Evolutionary conservation across 2,888 invertebrate genomes (phyloP), one percentile per base, ranked within the genome.

Genomic region (Drosophila engyochracea): DNA sequence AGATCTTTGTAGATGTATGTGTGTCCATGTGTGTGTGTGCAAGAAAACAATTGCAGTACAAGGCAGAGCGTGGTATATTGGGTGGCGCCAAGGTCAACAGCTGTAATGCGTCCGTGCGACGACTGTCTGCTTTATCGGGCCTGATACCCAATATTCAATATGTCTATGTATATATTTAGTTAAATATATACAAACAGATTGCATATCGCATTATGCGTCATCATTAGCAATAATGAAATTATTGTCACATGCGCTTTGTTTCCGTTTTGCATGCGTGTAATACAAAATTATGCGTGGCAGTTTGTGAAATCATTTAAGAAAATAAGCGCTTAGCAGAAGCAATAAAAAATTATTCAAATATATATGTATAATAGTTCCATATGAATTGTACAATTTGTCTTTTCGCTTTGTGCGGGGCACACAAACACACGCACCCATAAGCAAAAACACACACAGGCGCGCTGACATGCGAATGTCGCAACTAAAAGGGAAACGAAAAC

Each of bases 221-320:
- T 75, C 35, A 49, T 70, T 61, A 57, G 55, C 53, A 67, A 64
- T 49, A 81, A 62, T 44, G 54, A 52, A 55, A 25, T 52, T 67
- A 69, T 86, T 83, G 57, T 60, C 82, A 89, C 76, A 73, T 89
- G 85, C 70, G 70, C 78, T 87, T 86, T 89, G 82, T 80, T 90
- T 90, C 86, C 85, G 89, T 82, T 82, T 82, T 44, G 63, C 44
- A 57, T 37, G 64, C 63, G 66, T 66, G 58, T 39, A 63, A 35
- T 22, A 65, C 47, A 47, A 47, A 47, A 55, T 44, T 69, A 22
- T 70, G 68, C 57, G 39, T 67, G 51, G n/a, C 30, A 57, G 51
- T 74, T 68, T 60, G 53, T 49, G 37, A 22, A 44, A 33, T 60
- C 39, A 70, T 77, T 63, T 57, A 51, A 37, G 68, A 47, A 47